phyloP scores from a whole-genome alignment of 2,888 invertebrate species.

The Syrphus vitripennis region DNA sequence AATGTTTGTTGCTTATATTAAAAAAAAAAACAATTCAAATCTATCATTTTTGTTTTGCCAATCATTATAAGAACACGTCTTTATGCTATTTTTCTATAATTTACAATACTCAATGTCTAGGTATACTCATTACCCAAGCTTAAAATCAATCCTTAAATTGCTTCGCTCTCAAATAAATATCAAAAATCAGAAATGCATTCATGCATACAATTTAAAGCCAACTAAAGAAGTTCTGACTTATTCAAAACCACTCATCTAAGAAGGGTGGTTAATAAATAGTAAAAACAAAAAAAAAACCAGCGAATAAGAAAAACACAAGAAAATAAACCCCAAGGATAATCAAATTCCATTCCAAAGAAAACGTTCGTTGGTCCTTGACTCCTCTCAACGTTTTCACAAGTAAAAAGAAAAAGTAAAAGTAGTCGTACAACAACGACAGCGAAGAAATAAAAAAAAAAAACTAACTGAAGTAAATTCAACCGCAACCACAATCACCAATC shows the following conservation, averaged over 20 bases:
- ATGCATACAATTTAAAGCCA: not conserved
- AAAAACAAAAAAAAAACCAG: not conserved
- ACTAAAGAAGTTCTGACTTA: conserved; percentile 13
- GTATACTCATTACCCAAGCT: no score
- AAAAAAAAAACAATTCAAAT: no score
- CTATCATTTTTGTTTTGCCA: no score
- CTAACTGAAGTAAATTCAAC: not conserved
- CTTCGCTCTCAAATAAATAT: no score
- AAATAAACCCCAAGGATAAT: conserved; percentile 39
- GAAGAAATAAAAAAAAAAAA: not conserved
- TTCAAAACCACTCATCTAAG: conserved; percentile 18
- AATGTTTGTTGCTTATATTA: no score
- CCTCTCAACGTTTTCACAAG: not conserved
- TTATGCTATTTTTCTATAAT: no score
- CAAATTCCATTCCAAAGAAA: conserved; percentile 20
- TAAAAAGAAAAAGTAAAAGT: not conserved
- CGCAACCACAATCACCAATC: conserved; percentile 32
- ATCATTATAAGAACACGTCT: no score
- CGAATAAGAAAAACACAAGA: not conserved
- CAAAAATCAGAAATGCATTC: conserved; percentile 1
- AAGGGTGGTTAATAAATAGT: not conserved
- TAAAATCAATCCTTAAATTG: no score
- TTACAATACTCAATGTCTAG: no score
- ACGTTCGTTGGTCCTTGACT: not conserved
- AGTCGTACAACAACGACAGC: not conserved